Evolutionary conservation across 2,797 vertebrate species (phyloP), one percentile per base, ranked within the genome.

Genomic region (Sebastes diploproa): DNA sequence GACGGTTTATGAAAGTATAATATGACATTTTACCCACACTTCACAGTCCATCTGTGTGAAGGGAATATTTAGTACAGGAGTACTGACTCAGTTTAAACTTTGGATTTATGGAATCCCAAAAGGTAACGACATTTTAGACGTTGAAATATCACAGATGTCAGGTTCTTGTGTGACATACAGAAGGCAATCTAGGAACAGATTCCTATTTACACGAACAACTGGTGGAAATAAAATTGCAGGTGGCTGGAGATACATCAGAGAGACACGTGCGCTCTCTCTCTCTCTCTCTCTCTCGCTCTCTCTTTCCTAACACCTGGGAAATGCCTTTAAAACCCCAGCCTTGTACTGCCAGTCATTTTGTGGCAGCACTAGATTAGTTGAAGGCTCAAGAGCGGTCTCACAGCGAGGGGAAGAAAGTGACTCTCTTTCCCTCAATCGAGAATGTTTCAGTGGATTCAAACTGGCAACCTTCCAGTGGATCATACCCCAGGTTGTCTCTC

Each of bases 341-440:
- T 85, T 81, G 76, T 78, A 72, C 83, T 90, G 86, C 64, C 85
- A 79, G 72, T 86, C 86, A 88, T 89, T 87, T 59, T 61, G 55
- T 79, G 77, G 74, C 79, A 72, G 69, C 55, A 65, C 38, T 81
- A 77, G 84, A 88, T 85, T 46, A 88, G 72, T 46, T 59, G 61
- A 88, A 70, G 80, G 52, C 80, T 84, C 72, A 62, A 63, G 60
- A 85, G 81, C 18, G 22, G 82, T 65, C 46, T 89, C 70, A 75
- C 58, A 70, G 82, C 52, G 32, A 66, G 69, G 62, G 67, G 67
- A 80, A 79, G 76, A 81, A 46, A 85, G 80, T 61, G 63, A 76
- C 75, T 83, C 23, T 55, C 55, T 72, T 61, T 62, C 27, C 52
- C 61, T 77, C 50, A 20, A 62, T 79, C 25, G n/a, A 68, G 36